phyloP scores from a whole-genome alignment of 2,888 invertebrate genomes.

The Bugula neritina region DNA sequence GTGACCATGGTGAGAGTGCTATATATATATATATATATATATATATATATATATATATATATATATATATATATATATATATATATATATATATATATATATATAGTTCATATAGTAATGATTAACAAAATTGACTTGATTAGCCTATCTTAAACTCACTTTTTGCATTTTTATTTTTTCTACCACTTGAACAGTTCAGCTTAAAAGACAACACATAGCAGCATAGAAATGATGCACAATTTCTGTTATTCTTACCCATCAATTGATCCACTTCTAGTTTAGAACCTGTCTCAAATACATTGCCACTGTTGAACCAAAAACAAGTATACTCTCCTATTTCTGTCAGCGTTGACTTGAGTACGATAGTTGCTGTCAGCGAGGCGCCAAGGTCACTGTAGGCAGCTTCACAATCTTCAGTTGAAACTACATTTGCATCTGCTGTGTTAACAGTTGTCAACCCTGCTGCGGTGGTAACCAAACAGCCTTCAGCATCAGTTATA shows the following conservation, averaged over 20 bases:
- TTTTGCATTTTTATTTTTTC: too few relatives aligned
- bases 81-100: not conserved
- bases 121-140: too few relatives aligned
- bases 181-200: too few relatives aligned
- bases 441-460: not conserved
- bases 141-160: too few relatives aligned
- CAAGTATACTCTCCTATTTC: not conserved
- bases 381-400: not conserved
- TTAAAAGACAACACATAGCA: too few relatives aligned
- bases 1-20: too few relatives aligned
- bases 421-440: not conserved
- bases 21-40: slow-evolving; percentile 6
- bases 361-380: not conserved
- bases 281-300: not conserved
- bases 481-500: not conserved
- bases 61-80: not conserved
- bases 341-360: not conserved
- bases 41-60: not conserved
- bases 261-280: not conserved
- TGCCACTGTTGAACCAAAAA: not conserved
- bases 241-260: not conserved
- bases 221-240: too few relatives aligned
- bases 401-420: not conserved
- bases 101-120: not conserved
- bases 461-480: not conserved